phyloP scores from a whole-genome alignment of 2,797 vertebrate genomes.

The Gymnodraco acuticeps region DNA sequence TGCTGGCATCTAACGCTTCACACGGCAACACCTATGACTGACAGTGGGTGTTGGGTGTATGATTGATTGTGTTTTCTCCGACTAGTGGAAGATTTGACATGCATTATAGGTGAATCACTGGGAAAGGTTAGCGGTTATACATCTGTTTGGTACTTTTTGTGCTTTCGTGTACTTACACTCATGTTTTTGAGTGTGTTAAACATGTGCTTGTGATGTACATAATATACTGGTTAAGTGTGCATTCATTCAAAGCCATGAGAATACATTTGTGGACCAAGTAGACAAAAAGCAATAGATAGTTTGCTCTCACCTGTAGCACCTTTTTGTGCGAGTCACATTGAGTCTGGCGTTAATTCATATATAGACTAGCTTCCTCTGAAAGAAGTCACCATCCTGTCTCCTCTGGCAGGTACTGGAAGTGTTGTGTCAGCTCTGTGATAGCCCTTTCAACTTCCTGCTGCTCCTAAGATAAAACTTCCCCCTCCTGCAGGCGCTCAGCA shows the following conservation, averaged over 20 bases:
- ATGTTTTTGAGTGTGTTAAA: slow-evolving; percentile 11
- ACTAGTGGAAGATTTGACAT: slow-evolving; percentile 30
- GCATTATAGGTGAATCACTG: slow-evolving; percentile 28
- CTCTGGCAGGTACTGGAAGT: slow-evolving; percentile 67
- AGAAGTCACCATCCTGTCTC: slow-evolving; percentile 68
- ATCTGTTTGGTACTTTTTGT: slow-evolving; percentile 12
- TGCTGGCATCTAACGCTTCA: slow-evolving; percentile 24
- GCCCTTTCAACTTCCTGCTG: slow-evolving; percentile 63
- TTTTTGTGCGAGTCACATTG: slow-evolving; percentile 46
- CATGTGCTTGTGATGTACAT: neutral
- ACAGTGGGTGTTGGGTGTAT: slow-evolving; percentile 31
- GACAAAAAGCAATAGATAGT: slow-evolving; percentile 26
- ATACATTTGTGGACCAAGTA: neutral
- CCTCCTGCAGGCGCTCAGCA: slow-evolving; percentile 22
- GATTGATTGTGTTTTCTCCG: slow-evolving; percentile 49
- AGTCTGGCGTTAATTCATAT: slow-evolving; percentile 41
- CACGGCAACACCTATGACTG: slow-evolving; percentile 36
- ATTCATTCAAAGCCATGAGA: neutral
- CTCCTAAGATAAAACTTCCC: slow-evolving; percentile 55
- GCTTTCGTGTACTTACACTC: neutral
- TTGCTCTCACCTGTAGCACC: slow-evolving; percentile 38
- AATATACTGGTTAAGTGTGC: too few species aligned
- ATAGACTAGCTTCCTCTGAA: slow-evolving; percentile 50
- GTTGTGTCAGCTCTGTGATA: slow-evolving; percentile 64
- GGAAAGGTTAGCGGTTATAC: slow-evolving; percentile 18